A percentile compares a stretch with the other conserved stretches of the same genome.
Conservation (phyloP, 2,113 vertebrate species). For the Plotosus lineatus region DNA sequence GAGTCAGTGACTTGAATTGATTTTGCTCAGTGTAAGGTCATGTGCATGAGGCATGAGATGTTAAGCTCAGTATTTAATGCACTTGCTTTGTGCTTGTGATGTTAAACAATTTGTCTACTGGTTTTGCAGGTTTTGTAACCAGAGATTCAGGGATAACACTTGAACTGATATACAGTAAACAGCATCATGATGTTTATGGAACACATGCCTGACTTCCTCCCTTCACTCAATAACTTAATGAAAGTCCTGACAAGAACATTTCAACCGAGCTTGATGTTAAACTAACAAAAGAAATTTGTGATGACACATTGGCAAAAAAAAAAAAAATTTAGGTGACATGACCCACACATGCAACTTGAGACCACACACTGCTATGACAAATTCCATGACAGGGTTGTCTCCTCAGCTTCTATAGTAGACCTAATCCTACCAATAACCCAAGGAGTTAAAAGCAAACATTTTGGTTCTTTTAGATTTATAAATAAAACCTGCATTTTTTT, state of each 20-base stretch:
- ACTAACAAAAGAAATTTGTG: not conserved
- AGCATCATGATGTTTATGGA: not conserved
- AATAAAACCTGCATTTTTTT: too few relatives aligned
- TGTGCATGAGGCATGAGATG: not conserved
- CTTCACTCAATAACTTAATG: conserved; percentile 7
- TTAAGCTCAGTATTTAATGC: not conserved
- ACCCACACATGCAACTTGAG: not conserved
- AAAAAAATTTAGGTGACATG: not conserved
- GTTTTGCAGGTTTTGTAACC: not conserved
- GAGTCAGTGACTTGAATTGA: not conserved
- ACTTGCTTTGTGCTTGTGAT: not conserved
- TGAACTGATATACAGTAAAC: not conserved
- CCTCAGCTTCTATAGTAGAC: not conserved
- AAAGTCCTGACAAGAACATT: conserved; percentile 15
- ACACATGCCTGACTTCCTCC: not conserved
- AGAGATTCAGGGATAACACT: not conserved
- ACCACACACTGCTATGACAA: not conserved
- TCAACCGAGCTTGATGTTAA: not conserved
- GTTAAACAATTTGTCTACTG: not conserved
- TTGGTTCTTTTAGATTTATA: not conserved
- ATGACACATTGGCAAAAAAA: too few relatives aligned
- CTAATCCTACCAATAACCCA: not conserved
- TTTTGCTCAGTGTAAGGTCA: not conserved
- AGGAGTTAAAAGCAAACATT: not conserved
- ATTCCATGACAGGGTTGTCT: not conserved